These are phyloP conservation scores for Belonocnema kinseyi DNA, from an alignment of 1,140 invertebrate species.

Conservation along the genomic window DNA sequence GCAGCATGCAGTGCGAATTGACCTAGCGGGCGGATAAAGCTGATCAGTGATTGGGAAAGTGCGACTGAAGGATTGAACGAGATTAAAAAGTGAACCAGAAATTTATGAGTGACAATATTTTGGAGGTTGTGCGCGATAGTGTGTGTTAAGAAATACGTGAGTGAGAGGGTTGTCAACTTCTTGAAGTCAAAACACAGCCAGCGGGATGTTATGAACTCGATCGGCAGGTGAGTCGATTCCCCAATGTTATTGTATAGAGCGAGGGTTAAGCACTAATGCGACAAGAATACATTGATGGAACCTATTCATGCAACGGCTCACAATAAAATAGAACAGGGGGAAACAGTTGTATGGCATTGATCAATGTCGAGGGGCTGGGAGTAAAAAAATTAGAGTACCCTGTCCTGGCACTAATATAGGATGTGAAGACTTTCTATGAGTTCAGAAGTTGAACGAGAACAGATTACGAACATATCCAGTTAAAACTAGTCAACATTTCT, in stretches of 20 bases:
- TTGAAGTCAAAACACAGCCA: constrained; percentile 45
- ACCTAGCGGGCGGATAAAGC: not conserved
- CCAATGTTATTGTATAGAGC: not conserved
- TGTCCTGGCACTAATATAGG: too few species aligned
- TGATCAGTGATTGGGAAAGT: not conserved
- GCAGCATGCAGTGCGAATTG: constrained; percentile 30
- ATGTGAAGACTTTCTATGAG: too few species aligned
- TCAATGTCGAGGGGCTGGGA: too few species aligned
- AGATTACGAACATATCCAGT: too few species aligned
- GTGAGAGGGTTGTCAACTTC: constrained; percentile 27
- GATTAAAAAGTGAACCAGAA: not conserved
- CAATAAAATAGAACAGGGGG: too few species aligned
- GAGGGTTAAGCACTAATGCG: not conserved
- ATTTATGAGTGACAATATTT: constrained; percentile 20
- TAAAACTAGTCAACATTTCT: too few species aligned
- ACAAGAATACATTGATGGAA: not conserved
- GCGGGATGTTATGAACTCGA: constrained; percentile 74
- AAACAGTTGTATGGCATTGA: too few species aligned
- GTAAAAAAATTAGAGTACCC: too few species aligned
- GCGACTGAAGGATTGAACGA: not conserved
- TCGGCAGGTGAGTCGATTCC: constrained; percentile 70
- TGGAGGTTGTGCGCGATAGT: not conserved
- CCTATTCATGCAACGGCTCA: too few species aligned
- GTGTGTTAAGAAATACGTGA: constrained; percentile 11
- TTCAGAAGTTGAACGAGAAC: too few species aligned